A percentile compares a stretch with the other conserved stretches of the same genome.
Evolutionary conservation across 2,797 vertebrate genomes (phyloP).

Genomic region (Lindbergichthys nudifrons): DNA sequence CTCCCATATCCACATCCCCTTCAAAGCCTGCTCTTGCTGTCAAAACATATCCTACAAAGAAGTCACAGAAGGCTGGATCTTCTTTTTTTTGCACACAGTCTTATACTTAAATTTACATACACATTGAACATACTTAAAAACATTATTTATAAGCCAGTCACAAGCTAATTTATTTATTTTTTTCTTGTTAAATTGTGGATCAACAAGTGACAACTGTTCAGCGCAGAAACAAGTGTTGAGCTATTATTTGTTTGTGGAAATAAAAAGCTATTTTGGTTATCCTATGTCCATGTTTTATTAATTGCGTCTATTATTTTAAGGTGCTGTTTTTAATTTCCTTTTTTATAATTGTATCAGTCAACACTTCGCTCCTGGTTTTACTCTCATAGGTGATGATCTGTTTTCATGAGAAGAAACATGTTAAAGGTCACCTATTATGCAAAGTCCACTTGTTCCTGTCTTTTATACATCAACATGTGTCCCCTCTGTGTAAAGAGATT

Average conservation of each 20-base stretch:
- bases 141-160: conserved; percentile 64
- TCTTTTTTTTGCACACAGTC: conserved; percentile 37
- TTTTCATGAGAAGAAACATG: neutral
- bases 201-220: neutral
- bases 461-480: too few species aligned
- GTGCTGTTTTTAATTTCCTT: neutral
- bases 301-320: neutral
- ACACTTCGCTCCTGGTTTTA: neutral
- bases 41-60: conserved; percentile 19
- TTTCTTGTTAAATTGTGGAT: conserved; percentile 13
- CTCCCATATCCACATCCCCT: neutral
- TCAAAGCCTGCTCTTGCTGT: neutral
- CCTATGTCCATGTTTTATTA: neutral
- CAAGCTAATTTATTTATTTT: conserved; percentile 57
- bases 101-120: conserved; percentile 16
- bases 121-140: conserved; percentile 17
- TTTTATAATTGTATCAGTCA: neutral
- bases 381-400: neutral
- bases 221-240: conserved; percentile 3
- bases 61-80: conserved; percentile 47
- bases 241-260: conserved; percentile 24
- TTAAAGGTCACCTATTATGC: neutral
- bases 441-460: too few species aligned
- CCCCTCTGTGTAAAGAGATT: too few species aligned
- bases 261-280: conserved; percentile 40